Percentiles rank a stretch among this genome's conserved stretches.
Evolutionary conservation across 2,888 invertebrate genomes (phyloP).

Genomic region (Noctua pronuba): DNA sequence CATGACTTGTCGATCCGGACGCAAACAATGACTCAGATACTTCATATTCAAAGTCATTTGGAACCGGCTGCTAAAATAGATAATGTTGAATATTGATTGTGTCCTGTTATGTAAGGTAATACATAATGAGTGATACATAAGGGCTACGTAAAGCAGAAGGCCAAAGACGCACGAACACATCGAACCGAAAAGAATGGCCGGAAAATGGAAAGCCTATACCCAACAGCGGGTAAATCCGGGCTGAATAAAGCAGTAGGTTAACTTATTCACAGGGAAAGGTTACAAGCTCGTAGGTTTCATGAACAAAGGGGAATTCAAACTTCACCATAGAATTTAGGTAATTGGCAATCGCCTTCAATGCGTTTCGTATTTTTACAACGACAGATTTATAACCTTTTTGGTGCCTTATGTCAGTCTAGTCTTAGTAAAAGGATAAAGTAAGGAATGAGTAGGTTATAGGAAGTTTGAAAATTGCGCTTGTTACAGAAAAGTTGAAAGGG

Average conservation of each 20-base stretch:
- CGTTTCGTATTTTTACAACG: too few relatives aligned
- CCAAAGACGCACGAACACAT: background rate
- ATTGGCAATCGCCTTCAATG: too few relatives aligned
- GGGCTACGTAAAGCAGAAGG: constrained; percentile 38
- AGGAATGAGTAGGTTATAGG: too few relatives aligned
- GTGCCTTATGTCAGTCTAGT: too few relatives aligned
- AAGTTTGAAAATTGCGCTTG: too few relatives aligned
- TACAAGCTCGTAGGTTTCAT: background rate
- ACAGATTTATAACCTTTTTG: too few relatives aligned
- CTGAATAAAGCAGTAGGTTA: background rate
- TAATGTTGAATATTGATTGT: constrained; percentile 58
- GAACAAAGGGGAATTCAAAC: background rate
- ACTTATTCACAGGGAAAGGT: background rate
- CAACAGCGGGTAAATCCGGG: background rate
- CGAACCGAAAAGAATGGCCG: background rate
- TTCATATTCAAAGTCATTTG: constrained; percentile 51
- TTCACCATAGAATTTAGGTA: background rate
- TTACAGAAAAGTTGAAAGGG: too few relatives aligned
- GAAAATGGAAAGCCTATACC: background rate
- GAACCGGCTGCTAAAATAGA: constrained; percentile 49
- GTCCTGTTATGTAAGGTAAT: constrained; percentile 59
- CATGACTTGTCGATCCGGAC: constrained; percentile 1
- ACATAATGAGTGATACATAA: constrained; percentile 40
- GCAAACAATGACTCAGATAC: constrained; percentile 43
- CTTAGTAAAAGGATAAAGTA: too few relatives aligned